phyloP scores from a whole-genome alignment of 2,113 vertebrate species.

The Hymenochirus boettgeri region DNA sequence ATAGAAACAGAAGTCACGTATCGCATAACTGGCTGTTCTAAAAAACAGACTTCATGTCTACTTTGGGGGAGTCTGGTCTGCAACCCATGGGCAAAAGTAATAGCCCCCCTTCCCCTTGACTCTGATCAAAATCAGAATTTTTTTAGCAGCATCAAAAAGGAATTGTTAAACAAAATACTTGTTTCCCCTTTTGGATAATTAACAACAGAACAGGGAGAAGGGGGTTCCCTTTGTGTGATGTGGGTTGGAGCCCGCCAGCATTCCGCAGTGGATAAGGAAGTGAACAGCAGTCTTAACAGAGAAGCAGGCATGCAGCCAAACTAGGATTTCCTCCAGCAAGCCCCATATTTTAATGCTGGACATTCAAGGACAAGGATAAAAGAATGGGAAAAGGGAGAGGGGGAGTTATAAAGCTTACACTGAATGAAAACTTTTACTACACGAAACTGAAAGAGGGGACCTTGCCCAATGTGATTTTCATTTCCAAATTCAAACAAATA shows the following conservation, averaged over 20 bases:
- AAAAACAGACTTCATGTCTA: slow-evolving; percentile 26
- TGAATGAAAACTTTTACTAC: too few species aligned
- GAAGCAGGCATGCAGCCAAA: slow-evolving; percentile 15
- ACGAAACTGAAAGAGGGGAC: too few species aligned
- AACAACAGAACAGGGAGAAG: slow-evolving; percentile 16
- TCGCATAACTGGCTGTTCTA: slow-evolving; percentile 11
- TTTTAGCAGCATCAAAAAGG: slow-evolving; percentile 9
- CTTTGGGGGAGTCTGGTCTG: not conserved
- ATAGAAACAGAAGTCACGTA: slow-evolving; percentile 17
- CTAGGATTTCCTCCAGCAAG: slow-evolving; percentile 29
- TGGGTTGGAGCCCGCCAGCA: slow-evolving; percentile 6
- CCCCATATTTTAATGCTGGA: not conserved
- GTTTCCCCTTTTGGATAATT: slow-evolving; percentile 26
- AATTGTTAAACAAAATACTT: slow-evolving; percentile 35
- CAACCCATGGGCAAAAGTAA: too few species aligned
- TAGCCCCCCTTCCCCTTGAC: too few species aligned
- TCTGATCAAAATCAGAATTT: slow-evolving; percentile 8
- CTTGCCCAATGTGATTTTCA: too few species aligned
- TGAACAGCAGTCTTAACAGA: not conserved
- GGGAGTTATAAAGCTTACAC: too few species aligned
- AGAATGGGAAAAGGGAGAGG: not conserved
- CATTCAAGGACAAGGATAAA: slow-evolving; percentile 10
- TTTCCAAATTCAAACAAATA: too few species aligned
- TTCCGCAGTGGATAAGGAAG: not conserved
- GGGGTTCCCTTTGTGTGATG: slow-evolving; percentile 27